Percentiles rank a stretch among this genome's conserved stretches.
Evolutionary conservation across 2,797 vertebrate species (phyloP).

Genomic region (Loriculus beryllinus): DNA sequence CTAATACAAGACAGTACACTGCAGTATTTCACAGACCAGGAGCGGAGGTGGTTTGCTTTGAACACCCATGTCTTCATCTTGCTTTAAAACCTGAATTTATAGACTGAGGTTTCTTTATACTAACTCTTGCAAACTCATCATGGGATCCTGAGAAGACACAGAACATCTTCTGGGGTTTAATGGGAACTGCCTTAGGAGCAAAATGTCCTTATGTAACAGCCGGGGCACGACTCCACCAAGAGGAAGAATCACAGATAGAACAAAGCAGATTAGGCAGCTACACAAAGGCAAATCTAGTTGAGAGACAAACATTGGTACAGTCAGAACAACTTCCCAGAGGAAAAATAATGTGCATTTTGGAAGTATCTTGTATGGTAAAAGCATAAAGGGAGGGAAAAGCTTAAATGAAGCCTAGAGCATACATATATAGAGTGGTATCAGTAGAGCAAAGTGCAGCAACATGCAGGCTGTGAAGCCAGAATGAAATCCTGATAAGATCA

Average conservation of each 20-base stretch:
- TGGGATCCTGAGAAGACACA: neutral
- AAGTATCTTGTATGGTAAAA: neutral
- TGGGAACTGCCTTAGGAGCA: neutral
- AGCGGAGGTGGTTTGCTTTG: neutral
- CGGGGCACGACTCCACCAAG: neutral
- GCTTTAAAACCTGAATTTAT: neutral
- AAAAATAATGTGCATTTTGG: neutral
- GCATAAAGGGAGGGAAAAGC: neutral
- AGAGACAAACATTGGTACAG: neutral
- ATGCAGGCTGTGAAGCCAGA: conserved; percentile 37
- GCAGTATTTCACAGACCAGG: neutral
- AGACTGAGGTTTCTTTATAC: neutral
- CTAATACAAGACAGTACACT: neutral
- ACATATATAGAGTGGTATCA: neutral
- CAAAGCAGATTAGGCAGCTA: neutral
- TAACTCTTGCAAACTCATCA: neutral
- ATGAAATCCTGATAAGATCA: conserved; percentile 72
- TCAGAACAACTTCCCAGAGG: neutral
- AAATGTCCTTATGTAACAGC: neutral
- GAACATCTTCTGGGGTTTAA: neutral
- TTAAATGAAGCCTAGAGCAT: neutral
- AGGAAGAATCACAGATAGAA: neutral
- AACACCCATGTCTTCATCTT: neutral
- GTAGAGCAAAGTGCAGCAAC: neutral
- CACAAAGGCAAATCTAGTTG: neutral